Evolutionary conservation across 2,797 vertebrate genomes (phyloP).

Genomic region (Lagodon rhomboides): DNA sequence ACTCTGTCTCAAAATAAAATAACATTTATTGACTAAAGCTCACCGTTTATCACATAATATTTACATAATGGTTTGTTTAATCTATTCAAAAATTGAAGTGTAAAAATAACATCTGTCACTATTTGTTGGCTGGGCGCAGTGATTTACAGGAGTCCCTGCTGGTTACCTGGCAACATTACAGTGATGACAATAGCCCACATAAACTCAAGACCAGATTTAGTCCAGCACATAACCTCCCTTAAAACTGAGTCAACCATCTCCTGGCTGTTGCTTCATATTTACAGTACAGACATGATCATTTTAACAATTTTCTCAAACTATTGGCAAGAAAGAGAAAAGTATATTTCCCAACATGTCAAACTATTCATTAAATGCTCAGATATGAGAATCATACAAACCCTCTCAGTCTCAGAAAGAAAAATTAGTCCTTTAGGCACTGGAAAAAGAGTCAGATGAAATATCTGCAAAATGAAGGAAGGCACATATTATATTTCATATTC

Average conservation of each 20-base stretch:
- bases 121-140: too few species aligned
- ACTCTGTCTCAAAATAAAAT: neutral
- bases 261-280: conserved; percentile 1
- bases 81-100: neutral
- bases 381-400: neutral
- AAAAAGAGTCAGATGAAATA: conserved; percentile 15
- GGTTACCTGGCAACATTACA: conserved; percentile 7
- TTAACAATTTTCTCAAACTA: neutral
- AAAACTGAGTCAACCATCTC: neutral
- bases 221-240: neutral
- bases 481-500: neutral
- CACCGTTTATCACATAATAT: neutral
- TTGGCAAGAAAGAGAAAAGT: neutral
- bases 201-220: neutral
- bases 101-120: neutral
- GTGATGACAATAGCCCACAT: neutral
- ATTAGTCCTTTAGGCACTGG: neutral
- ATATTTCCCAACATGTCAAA: neutral
- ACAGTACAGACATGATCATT: neutral
- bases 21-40: neutral
- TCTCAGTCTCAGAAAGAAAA: neutral
- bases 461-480: conserved; percentile 1
- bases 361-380: neutral
- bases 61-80: neutral
- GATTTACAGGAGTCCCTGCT: neutral